These are phyloP conservation scores for Spea multiplicata DNA, from an alignment of 2,113 vertebrate species.

Conservation along the genomic window DNA sequence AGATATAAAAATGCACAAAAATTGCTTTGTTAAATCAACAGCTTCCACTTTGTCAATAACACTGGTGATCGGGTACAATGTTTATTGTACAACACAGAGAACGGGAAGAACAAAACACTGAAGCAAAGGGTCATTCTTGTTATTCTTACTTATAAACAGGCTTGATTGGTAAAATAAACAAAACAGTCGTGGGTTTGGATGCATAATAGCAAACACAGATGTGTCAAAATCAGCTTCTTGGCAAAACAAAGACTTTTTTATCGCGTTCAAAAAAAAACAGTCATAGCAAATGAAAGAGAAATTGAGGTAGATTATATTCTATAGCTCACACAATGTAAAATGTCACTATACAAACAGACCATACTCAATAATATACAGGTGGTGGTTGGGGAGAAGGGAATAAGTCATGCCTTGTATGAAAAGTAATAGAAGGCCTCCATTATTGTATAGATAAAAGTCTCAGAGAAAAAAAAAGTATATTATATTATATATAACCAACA, in stretches of 20 bases:
- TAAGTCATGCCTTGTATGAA: too few species aligned
- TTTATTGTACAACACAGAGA: not conserved
- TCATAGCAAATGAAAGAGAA: conserved; percentile 25
- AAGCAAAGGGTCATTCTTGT: conserved; percentile 6
- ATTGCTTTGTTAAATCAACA: too few species aligned
- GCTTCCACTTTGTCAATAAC: not conserved
- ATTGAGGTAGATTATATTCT: too few species aligned
- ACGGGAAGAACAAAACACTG: not conserved
- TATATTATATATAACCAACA: not conserved
- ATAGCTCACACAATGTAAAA: too few species aligned
- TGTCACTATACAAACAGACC: not conserved
- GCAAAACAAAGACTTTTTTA: conserved; percentile 27
- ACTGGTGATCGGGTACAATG: not conserved
- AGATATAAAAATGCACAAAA: too few species aligned
- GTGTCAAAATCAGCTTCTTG: conserved; percentile 34
- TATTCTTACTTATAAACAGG: conserved; percentile 2
- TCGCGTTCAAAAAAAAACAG: conserved; percentile 18
- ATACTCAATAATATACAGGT: not conserved
- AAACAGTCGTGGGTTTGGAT: not conserved
- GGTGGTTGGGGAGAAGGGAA: not conserved
- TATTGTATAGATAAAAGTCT: too few species aligned
- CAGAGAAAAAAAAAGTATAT: not conserved
- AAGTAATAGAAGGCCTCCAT: too few species aligned
- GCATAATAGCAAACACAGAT: conserved; percentile 36
- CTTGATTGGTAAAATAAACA: conserved; percentile 21